Percentiles rank a stretch among this genome's conserved stretches.
Evolutionary conservation across 2,888 invertebrate species (phyloP).

Genomic region (Zelleria hepariella): DNA sequence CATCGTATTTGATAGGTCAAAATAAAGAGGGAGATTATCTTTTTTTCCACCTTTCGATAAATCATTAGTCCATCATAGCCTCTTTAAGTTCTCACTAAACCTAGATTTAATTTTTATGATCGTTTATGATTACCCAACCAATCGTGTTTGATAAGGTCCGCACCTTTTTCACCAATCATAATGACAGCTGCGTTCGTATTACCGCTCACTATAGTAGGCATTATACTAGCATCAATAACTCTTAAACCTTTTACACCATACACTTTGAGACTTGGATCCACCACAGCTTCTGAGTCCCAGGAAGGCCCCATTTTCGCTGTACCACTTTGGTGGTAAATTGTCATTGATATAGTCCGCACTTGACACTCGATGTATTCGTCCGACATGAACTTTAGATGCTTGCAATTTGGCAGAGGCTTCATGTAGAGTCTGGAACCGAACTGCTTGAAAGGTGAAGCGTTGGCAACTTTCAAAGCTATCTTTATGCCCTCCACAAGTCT

Average conservation of each 20-base stretch:
- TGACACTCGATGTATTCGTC: slow-evolving; percentile 91
- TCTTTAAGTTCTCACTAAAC: neutral
- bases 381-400: slow-evolving; percentile 78
- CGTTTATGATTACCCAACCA: slow-evolving; percentile 71
- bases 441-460: slow-evolving; percentile 83
- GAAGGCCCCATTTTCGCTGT: slow-evolving; percentile 91
- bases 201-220: slow-evolving; percentile 91
- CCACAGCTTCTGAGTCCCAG: slow-evolving; percentile 84
- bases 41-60: neutral
- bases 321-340: slow-evolving; percentile 91
- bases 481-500: slow-evolving; percentile 88
- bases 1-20: too few relatives aligned
- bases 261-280: slow-evolving; percentile 83
- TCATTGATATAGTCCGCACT: slow-evolving; percentile 88
- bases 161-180: slow-evolving; percentile 92
- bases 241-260: slow-evolving; percentile 84
- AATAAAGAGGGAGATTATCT: too few relatives aligned
- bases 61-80: too few relatives aligned
- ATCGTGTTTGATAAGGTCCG: slow-evolving; percentile 88
- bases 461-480: slow-evolving; percentile 79
- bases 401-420: slow-evolving; percentile 84
- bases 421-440: slow-evolving; percentile 83
- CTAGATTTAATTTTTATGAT: slow-evolving; percentile 25
- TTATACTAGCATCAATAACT: slow-evolving; percentile 89
- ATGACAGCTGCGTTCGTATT: slow-evolving; percentile 94